phyloP scores from a whole-genome alignment of 2,797 vertebrate species.

The Lepus townsendii region DNA sequence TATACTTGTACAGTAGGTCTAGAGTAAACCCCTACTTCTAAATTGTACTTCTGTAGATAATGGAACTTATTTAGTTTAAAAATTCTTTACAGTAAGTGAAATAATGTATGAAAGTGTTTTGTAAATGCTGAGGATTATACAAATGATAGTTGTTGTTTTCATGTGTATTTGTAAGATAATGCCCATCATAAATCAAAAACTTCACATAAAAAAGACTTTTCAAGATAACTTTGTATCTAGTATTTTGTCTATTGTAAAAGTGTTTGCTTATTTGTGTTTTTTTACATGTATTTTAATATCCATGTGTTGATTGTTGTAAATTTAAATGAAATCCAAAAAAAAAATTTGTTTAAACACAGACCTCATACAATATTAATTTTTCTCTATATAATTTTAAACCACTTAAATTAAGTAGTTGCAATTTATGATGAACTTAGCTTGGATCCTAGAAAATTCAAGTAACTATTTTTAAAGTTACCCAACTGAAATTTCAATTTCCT shows the following conservation, averaged over 20 bases:
- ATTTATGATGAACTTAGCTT: constrained; percentile 73
- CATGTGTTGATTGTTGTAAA: constrained; percentile 80
- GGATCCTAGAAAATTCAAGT: constrained; percentile 77
- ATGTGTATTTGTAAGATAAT: constrained; percentile 79
- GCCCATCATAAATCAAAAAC: constrained; percentile 84
- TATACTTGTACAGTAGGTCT: constrained; percentile 67
- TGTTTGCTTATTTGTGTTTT: constrained; percentile 76
- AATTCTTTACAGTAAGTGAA: constrained; percentile 55
- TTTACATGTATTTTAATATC: constrained; percentile 78
- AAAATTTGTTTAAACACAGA: constrained; percentile 70
- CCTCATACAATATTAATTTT: constrained; percentile 66
- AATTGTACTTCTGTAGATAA: constrained; percentile 78
- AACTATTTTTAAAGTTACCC: constrained; percentile 69
- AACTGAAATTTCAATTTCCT: constrained; percentile 64
- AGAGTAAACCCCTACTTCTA: constrained; percentile 70
- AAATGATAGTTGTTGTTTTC: constrained; percentile 66
- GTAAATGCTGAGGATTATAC: constrained; percentile 69
- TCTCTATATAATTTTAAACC: constrained; percentile 66
- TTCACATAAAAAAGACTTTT: constrained; percentile 79
- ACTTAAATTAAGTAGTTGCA: constrained; percentile 51
- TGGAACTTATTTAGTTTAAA: constrained; percentile 73
- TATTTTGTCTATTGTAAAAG: constrained; percentile 78
- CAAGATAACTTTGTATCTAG: constrained; percentile 81
- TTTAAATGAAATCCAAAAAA: constrained; percentile 73
- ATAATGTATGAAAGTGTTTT: constrained; percentile 60